These are phyloP conservation scores for Drosophila glabriapex DNA, from an alignment of 2,888 invertebrate species.

Conservation along the genomic window DNA sequence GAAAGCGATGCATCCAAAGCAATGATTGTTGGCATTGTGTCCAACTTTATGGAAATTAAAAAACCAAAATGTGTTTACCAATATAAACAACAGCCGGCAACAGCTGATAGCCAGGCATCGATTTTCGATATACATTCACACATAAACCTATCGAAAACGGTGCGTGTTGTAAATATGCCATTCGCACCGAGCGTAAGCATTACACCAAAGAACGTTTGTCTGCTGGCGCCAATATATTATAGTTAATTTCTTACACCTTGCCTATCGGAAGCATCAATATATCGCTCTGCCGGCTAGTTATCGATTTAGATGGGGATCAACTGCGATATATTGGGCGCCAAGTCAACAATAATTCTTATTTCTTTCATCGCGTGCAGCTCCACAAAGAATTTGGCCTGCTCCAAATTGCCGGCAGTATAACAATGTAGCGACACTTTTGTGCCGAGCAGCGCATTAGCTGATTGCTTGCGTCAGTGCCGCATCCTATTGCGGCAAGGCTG, in stretches of 20 bases:
- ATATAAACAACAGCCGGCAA: conserved; percentile 54
- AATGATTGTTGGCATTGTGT: conserved; percentile 84
- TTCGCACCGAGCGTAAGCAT: neutral
- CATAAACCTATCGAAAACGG: neutral
- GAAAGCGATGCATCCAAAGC: conserved; percentile 85
- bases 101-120: conserved; percentile 34
- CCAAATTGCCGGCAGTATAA: conserved; percentile 75
- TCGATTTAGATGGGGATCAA: no score
- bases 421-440: conserved; percentile 73
- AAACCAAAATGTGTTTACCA: neutral
- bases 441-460: conserved; percentile 76
- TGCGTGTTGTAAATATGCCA: neutral
- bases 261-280: no score
- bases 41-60: neutral
- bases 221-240: conserved; percentile 17
- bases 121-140: neutral
- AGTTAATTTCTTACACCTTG: neutral
- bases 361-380: conserved; percentile 78
- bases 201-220: neutral
- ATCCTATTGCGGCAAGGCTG: conserved; percentile 43
- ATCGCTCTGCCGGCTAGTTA: no score
- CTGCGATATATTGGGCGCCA: no score
- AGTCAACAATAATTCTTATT: no score
- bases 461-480: conserved; percentile 65
- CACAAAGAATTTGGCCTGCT: conserved; percentile 83